Percentiles rank a stretch among this genome's conserved stretches.
Evolutionary conservation across 2,888 invertebrate species (phyloP).

Genomic region (Cryptus armator): DNA sequence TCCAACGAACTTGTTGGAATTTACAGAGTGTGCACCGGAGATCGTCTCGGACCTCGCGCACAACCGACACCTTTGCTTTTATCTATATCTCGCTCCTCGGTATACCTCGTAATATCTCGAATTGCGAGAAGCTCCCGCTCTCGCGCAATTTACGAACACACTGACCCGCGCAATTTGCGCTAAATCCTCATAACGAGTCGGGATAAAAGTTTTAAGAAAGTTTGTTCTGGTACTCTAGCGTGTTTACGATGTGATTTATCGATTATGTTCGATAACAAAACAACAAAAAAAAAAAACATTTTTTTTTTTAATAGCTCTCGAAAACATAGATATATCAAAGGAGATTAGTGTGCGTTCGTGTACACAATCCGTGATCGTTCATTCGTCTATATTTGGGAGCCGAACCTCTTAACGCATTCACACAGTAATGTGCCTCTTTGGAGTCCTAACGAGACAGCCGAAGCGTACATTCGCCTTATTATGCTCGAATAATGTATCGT

Average conservation of each 20-base stretch:
- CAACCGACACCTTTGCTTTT: constrained; percentile 62
- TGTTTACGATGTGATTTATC: constrained; percentile 49
- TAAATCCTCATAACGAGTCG: constrained; percentile 54
- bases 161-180: constrained; percentile 68
- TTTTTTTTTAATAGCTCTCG: constrained; percentile 5
- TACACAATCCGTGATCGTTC: not conserved
- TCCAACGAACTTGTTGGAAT: constrained; percentile 64
- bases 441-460: constrained; percentile 48
- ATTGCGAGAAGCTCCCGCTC: constrained; percentile 11
- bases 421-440: constrained; percentile 18
- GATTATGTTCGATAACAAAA: not conserved
- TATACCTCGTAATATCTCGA: constrained; percentile 41
- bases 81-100: constrained; percentile 51
- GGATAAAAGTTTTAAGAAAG: constrained; percentile 29
- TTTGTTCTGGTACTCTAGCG: constrained; percentile 23
- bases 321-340: constrained; percentile 31
- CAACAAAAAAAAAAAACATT: not conserved
- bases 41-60: constrained; percentile 50
- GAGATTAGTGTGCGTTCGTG: not conserved
- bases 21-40: constrained; percentile 46
- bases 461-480: constrained; percentile 35
- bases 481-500: constrained; percentile 43
- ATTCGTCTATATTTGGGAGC: constrained; percentile 21
- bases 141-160: constrained; percentile 59
- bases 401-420: constrained; percentile 20